phyloP scores from a whole-genome alignment of 2,113 vertebrate genomes.

The human (Homo sapiens) region GRCh38 chr17:15306501-15307000 shows the following conservation, averaged over 20 bases:
- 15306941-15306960: neutral
- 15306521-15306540: neutral
- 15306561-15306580: neutral
- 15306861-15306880: neutral
- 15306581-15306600: neutral
- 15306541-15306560: neutral
- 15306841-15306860: neutral
- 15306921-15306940: neutral
- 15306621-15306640: neutral
- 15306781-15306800: neutral
- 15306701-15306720: neutral
- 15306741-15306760: neutral
- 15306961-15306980: neutral
- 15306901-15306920: neutral
- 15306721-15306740: neutral
- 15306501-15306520: neutral
- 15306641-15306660: neutral
- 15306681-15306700: neutral
- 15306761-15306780: conserved; percentile 23
- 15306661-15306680: neutral
- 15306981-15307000: neutral
- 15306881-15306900: neutral
- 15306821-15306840: neutral
- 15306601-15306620: neutral
- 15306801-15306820: neutral